Conservation (phyloP, 2,888 invertebrate species). For the Drosophila sordidula region DNA sequence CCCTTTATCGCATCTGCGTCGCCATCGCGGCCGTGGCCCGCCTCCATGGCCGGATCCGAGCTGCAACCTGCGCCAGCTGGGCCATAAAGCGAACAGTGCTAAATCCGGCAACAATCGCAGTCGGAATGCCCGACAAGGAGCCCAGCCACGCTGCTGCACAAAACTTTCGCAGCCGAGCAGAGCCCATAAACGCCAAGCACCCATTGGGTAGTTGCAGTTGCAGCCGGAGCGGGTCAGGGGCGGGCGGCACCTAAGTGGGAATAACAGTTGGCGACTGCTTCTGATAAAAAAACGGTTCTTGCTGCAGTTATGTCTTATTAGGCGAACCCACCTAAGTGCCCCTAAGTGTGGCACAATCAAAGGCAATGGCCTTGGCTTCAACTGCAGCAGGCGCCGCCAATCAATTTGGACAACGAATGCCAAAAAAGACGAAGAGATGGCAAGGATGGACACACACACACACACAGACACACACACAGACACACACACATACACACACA, state of each 20-base stretch:
- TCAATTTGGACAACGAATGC: slow-evolving; percentile 56
- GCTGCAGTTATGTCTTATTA: slow-evolving; percentile 54
- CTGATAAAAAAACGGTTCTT: neutral
- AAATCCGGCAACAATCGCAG: slow-evolving; percentile 67
- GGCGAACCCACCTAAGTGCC: slow-evolving; percentile 40
- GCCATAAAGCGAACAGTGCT: slow-evolving; percentile 73
- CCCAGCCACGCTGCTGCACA: too few species aligned
- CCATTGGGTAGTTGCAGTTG: slow-evolving; percentile 45
- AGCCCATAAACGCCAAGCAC: slow-evolving; percentile 74
- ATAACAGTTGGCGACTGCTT: slow-evolving; percentile 20
- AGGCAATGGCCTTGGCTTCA: slow-evolving; percentile 8
- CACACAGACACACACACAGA: slow-evolving; percentile 7
- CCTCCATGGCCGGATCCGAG: slow-evolving; percentile 18
- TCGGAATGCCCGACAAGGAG: slow-evolving; percentile 28
- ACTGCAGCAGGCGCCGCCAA: slow-evolving; percentile 17
- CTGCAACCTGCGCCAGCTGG: slow-evolving; percentile 46
- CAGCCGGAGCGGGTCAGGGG: too few species aligned
- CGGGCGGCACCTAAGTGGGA: slow-evolving; percentile 13
- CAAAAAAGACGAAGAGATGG: slow-evolving; percentile 30
- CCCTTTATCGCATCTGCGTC: slow-evolving; percentile 55
- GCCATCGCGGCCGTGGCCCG: neutral
- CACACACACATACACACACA: slow-evolving; percentile 16
- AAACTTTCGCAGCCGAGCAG: slow-evolving; percentile 59
- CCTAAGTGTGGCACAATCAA: slow-evolving; percentile 22
- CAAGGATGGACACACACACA: slow-evolving; percentile 17